Conservation (phyloP, 2,888 invertebrate genomes). For the Ormyrus rosae region DNA sequence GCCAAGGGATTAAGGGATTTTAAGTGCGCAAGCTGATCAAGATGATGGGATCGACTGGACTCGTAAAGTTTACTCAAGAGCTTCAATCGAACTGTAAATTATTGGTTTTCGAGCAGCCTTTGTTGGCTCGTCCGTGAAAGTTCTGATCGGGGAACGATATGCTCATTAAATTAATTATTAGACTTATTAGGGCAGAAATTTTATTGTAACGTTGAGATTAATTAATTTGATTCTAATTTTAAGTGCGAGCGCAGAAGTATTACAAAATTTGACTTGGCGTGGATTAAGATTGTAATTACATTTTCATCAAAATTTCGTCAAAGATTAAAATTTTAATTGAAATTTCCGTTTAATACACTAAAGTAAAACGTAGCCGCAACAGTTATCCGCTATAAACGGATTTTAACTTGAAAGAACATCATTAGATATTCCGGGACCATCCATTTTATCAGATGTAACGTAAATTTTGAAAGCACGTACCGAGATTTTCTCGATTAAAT, state of each 20-base stretch:
- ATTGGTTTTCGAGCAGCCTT: neutral
- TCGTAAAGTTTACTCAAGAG: neutral
- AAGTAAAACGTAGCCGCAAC: neutral
- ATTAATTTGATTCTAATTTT: too few relatives aligned
- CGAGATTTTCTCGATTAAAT: too few relatives aligned
- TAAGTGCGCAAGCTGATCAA: neutral
- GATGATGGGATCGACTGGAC: neutral
- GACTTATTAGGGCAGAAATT: too few relatives aligned
- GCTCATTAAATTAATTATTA: too few relatives aligned
- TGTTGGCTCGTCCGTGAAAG: too few relatives aligned
- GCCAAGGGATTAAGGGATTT: neutral
- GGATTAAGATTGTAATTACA: too few relatives aligned
- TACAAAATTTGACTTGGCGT: too few relatives aligned
- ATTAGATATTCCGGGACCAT: neutral
- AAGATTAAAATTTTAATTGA: neutral
- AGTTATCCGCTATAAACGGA: neutral
- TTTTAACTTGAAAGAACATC: constrained; percentile 10
- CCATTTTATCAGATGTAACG: neutral
- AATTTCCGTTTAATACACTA: neutral
- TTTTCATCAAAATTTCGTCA: too few relatives aligned
- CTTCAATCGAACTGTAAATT: neutral
- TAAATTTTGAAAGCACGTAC: neutral
- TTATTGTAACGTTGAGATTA: too few relatives aligned
- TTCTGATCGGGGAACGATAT: too few relatives aligned
- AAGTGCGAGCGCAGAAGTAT: too few relatives aligned